These are phyloP conservation scores for Apostichopus leukothele DNA, from an alignment of 53 echinoderm and acorn worm genomes.

Conservation along the genomic window DNA sequence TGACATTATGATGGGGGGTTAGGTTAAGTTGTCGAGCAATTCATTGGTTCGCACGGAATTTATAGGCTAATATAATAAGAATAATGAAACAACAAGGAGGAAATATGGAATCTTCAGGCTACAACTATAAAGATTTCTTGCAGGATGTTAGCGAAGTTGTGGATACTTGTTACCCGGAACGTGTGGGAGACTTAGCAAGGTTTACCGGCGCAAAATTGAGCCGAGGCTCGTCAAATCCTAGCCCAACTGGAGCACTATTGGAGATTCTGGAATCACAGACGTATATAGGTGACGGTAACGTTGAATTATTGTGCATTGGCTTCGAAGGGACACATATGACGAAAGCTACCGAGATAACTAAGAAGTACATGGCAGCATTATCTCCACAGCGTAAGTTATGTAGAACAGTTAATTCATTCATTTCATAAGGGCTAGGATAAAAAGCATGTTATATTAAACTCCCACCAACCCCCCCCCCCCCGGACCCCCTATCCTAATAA, in stretches of 20 bases:
- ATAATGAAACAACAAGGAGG: too few relatives aligned
- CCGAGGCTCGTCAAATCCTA: slow-evolving; percentile 5
- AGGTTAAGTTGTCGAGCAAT: too few relatives aligned
- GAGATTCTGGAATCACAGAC: slow-evolving; percentile 2
- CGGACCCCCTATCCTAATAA: too few relatives aligned
- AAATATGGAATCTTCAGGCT: neutral
- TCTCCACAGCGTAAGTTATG: neutral
- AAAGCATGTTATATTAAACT: too few relatives aligned
- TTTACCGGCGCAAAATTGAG: neutral
- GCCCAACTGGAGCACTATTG: slow-evolving; percentile 3
- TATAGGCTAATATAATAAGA: too few relatives aligned
- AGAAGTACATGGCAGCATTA: neutral
- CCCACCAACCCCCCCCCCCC: too few relatives aligned
- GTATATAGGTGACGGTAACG: neutral
- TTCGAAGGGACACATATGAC: neutral
- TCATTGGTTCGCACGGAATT: too few relatives aligned
- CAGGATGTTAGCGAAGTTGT: slow-evolving; percentile 9
- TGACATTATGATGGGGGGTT: too few relatives aligned
- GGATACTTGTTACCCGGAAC: slow-evolving; percentile 13
- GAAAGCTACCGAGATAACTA: slow-evolving; percentile 15
- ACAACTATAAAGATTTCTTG: neutral
- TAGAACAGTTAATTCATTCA: too few relatives aligned
- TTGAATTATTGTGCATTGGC: neutral
- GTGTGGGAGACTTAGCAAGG: neutral
- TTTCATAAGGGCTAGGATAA: too few relatives aligned